phyloP scores from a whole-genome alignment of 2,888 invertebrate species.

The Melanotus villosus region DNA sequence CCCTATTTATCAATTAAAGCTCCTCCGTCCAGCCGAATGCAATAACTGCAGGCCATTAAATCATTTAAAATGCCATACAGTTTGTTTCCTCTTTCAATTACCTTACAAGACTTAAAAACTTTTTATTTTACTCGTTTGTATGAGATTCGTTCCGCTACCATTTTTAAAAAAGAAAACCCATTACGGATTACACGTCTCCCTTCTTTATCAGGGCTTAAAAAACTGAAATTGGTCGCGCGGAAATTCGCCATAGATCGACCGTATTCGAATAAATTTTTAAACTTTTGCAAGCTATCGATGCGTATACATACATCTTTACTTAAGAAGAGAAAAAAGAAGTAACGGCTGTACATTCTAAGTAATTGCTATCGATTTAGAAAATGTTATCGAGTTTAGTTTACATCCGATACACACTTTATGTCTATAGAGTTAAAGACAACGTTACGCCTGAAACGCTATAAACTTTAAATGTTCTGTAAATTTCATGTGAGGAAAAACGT shows the following conservation, averaged over 20 bases:
- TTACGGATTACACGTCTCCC: conserved; percentile 43
- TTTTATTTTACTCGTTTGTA: conserved; percentile 22
- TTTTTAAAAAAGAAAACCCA: conserved; percentile 44
- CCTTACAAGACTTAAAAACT: conserved; percentile 39
- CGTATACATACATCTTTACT: conserved; percentile 13
- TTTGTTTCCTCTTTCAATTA: conserved; percentile 62
- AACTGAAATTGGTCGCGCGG: conserved; percentile 34
- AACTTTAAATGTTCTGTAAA: background rate
- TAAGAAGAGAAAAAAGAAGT: background rate
- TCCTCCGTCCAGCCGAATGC: conserved; percentile 58
- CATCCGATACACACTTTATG: conserved; percentile 6
- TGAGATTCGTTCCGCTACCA: conserved; percentile 28
- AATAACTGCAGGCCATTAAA: conserved; percentile 62
- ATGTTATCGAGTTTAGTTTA: conserved; percentile 10
- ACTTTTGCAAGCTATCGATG: conserved; percentile 19
- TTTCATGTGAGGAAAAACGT: background rate
- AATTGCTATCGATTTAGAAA: conserved; percentile 21
- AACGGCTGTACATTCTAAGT: conserved; percentile 11
- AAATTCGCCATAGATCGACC: conserved; percentile 36
- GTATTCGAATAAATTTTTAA: conserved; percentile 19
- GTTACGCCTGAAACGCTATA: background rate
- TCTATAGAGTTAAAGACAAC: background rate
- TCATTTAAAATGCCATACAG: conserved; percentile 64
- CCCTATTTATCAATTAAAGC: conserved; percentile 65
- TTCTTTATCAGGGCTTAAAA: conserved; percentile 39